Percentiles rank a stretch among this genome's conserved stretches.
Conservation (phyloP, 2,113 vertebrate species). For the Notarius lentiginosus region DNA sequence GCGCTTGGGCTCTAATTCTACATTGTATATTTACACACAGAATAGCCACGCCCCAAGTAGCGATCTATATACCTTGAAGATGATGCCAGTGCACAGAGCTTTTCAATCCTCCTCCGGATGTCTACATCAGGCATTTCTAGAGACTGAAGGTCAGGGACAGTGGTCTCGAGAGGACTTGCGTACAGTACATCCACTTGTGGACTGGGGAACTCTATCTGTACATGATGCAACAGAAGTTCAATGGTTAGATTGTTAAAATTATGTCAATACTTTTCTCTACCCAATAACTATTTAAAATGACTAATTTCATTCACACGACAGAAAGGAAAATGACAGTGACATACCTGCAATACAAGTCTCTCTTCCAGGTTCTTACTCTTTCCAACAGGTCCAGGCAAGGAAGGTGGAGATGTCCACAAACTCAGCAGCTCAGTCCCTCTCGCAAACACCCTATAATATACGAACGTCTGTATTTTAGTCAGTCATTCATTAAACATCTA, state of each 20-base stretch:
- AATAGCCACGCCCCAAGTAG: neutral
- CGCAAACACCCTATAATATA: slow-evolving; percentile 78
- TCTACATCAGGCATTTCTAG: slow-evolving; percentile 83
- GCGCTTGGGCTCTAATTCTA: neutral
- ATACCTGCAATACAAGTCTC: slow-evolving; percentile 89
- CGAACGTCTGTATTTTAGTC: neutral
- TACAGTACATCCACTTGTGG: slow-evolving; percentile 83
- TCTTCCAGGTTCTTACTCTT: slow-evolving; percentile 77
- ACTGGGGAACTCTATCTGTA: slow-evolving; percentile 89
- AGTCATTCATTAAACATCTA: neutral
- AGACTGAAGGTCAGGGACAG: slow-evolving; percentile 65
- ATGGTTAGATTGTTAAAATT: neutral
- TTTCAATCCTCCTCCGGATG: slow-evolving; percentile 77
- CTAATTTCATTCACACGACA: neutral
- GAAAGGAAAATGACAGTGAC: neutral
- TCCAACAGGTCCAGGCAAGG: slow-evolving; percentile 59
- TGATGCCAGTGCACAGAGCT: slow-evolving; percentile 81
- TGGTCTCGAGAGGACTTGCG: slow-evolving; percentile 77
- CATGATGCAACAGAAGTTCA: neutral
- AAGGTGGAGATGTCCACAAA: slow-evolving; percentile 81
- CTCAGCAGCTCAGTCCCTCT: slow-evolving; percentile 84
- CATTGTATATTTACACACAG: neutral
- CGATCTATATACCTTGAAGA: slow-evolving; percentile 77
- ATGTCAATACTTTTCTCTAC: neutral
- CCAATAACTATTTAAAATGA: neutral